Percentiles rank a stretch among this genome's conserved stretches.
Evolutionary conservation across 2,888 invertebrate genomes (phyloP).

Genomic region (Trichacis sp.): DNA sequence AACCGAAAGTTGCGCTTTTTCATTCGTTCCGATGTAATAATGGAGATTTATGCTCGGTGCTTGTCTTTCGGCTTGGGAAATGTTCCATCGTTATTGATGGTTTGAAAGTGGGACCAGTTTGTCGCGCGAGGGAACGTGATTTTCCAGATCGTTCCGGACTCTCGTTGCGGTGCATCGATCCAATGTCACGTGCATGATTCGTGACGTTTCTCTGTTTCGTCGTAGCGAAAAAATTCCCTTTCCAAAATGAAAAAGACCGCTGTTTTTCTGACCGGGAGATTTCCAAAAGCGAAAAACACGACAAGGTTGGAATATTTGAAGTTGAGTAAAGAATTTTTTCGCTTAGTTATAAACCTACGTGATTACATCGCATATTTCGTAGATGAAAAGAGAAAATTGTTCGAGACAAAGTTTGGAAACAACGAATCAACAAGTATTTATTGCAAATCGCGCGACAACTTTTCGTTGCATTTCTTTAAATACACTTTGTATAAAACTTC

Average conservation of each 20-base stretch:
- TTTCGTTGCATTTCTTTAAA: constrained; percentile 9
- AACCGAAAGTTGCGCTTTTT: not conserved
- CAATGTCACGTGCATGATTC: not conserved
- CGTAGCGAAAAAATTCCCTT: not conserved
- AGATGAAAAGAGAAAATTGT: constrained; percentile 21
- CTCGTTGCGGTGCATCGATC: not conserved
- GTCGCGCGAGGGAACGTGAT: not conserved
- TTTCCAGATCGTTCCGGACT: not conserved
- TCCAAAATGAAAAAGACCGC: not conserved
- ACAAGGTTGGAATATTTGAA: not conserved
- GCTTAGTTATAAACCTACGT: constrained; percentile 1
- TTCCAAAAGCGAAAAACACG: too few species aligned
- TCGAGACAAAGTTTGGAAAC: constrained; percentile 26
- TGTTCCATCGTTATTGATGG: not conserved
- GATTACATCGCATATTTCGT: constrained; percentile 14
- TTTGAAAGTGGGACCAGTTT: not conserved
- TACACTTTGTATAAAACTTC: constrained; percentile 38
- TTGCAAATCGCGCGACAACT: constrained; percentile 31
- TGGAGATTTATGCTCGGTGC: not conserved
- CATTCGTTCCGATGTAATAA: not conserved
- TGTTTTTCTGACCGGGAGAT: not conserved
- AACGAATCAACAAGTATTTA: constrained; percentile 32
- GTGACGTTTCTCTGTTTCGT: too few species aligned
- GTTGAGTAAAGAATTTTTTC: too few species aligned
- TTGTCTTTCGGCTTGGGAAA: not conserved